Base-by-base conservation (phyloP, 2,888 invertebrate species). In the Aromia moschata region DNA sequence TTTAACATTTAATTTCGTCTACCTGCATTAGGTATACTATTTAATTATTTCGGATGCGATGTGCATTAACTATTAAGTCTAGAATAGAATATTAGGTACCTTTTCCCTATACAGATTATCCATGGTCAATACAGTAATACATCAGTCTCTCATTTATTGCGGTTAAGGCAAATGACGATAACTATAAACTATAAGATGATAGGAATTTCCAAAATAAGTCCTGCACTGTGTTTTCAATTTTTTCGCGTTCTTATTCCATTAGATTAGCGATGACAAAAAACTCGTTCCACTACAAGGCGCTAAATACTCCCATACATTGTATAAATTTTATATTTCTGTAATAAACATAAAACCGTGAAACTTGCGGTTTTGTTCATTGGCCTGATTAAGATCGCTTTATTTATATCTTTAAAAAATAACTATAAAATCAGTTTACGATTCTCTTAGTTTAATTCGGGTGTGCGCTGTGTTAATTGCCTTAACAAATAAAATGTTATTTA, bases 331-430 rank as follows among this genome's bases (percentile, higher is more conserved):
- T 10, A 33, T 33, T 33, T 33, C n/a, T 33, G 5, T 33, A 33
- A 10, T 10, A 7, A 33, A 33, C 33, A 10, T 33, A 10, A 7
- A 33, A 33, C 18, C 20, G 2, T 43, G 12, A 9, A 43, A 43
- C 20, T 43, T 43, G 43, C 18, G 43, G 43, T 43, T 43, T 16
- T 14, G 11, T 43, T 25, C 44, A 20, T n/a, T 44, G 9, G 9
- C 20, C 44, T 44, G 20, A 25, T 44, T 44, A 25, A 5, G 5
- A 5, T 1, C 30, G 5, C 30, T 44, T 44, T 30, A n/a, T 43
- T 43, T 17, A 30, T 25, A 44, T 12, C 44, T 25, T 10, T 44
- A 11, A 44, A n/a, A 44, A 44, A 12, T 44, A 44, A 44, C 44
- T 25, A 11, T 44, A 30, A 30, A 25, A 30, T 44, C 30, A 14